Conservation (phyloP, 2,113 vertebrate species). For the Phrynocephalus versicolor region DNA sequence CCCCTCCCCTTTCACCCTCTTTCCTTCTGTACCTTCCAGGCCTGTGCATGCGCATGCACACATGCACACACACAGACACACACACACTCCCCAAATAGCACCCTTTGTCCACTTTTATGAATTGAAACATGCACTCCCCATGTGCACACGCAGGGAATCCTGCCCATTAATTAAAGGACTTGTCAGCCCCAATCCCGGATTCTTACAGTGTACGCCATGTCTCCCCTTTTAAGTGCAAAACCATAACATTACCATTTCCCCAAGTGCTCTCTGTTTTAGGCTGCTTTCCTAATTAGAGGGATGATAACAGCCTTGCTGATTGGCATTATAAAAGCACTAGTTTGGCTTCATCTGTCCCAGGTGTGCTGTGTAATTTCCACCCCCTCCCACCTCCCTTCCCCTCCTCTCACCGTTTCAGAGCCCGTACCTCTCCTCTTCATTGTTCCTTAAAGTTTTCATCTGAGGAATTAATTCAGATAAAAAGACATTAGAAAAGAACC, state of each 20-base stretch:
- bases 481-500: slow-evolving; percentile 87
- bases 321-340: slow-evolving; percentile 93
- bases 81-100: slow-evolving; percentile 58
- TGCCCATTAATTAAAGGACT: slow-evolving; percentile 86
- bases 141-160: slow-evolving; percentile 78
- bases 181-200: slow-evolving; percentile 83
- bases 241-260: slow-evolving; percentile 89
- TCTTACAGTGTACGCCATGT: slow-evolving; percentile 82
- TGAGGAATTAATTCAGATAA: slow-evolving; percentile 96
- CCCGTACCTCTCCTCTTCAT: slow-evolving; percentile 82
- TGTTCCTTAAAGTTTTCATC: slow-evolving; percentile 88
- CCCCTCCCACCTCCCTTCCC: slow-evolving; percentile 68
- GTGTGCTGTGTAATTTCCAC: slow-evolving; percentile 84
- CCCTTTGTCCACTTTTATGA: slow-evolving; percentile 86
- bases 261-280: slow-evolving; percentile 89
- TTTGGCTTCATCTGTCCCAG: slow-evolving; percentile 90
- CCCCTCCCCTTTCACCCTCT: slow-evolving; percentile 30
- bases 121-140: slow-evolving; percentile 84
- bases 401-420: slow-evolving; percentile 84
- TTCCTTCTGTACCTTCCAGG: not conserved
- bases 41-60: not conserved
- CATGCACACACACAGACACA: not conserved
- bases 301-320: slow-evolving; percentile 90
- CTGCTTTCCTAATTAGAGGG: slow-evolving; percentile 89
- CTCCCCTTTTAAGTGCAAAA: slow-evolving; percentile 91